Percentiles rank a stretch among this genome's conserved stretches.
Evolutionary conservation across 2,113 vertebrate species (phyloP).

Genomic region (Xiphophorus hellerii): DNA sequence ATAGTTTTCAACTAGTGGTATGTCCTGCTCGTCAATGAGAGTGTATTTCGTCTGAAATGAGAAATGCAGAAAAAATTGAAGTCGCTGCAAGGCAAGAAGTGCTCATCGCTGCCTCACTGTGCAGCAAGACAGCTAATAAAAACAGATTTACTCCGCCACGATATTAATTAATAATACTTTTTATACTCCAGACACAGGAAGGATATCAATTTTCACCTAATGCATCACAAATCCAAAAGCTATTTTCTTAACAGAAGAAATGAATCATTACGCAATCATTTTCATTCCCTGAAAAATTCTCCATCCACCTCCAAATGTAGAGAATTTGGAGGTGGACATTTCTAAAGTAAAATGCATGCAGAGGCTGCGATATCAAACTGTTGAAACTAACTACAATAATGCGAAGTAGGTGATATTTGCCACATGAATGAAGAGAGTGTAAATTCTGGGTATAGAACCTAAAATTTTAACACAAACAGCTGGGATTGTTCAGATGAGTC

Average conservation of each 20-base stretch:
- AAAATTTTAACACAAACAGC: neutral
- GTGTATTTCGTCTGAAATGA: conserved; percentile 94
- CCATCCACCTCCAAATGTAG: too few species aligned
- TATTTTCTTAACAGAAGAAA: too few species aligned
- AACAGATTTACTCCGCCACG: too few species aligned
- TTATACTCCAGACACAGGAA: too few species aligned
- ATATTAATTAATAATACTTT: too few species aligned
- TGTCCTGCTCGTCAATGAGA: conserved; percentile 96
- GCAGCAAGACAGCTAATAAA: neutral
- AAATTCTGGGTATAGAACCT: neutral
- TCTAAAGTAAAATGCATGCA: neutral
- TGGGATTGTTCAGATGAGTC: neutral
- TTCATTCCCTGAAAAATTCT: too few species aligned
- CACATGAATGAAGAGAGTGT: neutral
- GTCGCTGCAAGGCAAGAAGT: neutral
- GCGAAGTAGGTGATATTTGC: conserved; percentile 1
- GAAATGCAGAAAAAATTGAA: neutral
- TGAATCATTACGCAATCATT: too few species aligned
- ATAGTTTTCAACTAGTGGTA: conserved; percentile 97
- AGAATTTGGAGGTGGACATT: too few species aligned
- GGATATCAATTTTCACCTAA: too few species aligned
- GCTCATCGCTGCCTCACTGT: neutral
- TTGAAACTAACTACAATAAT: neutral
- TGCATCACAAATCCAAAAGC: too few species aligned
- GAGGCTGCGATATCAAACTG: neutral